Conservation (phyloP, 2,888 invertebrate species). For the Aphodius sticticus region DNA sequence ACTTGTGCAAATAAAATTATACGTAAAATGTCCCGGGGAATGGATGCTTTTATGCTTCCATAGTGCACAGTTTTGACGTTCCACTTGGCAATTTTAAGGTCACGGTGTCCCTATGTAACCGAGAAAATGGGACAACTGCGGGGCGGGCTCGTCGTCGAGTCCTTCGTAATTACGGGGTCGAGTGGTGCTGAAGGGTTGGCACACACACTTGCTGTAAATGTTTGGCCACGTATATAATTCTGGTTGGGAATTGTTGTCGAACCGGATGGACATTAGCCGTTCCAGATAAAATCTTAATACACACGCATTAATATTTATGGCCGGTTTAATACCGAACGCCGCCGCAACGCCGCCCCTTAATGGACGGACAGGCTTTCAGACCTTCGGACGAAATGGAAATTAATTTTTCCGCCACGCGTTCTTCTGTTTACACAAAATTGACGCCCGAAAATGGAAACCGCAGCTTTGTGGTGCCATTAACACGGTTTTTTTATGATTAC, state of each 20-base stretch:
- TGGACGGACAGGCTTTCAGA: not conserved
- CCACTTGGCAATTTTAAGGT: not conserved
- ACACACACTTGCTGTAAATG: not conserved
- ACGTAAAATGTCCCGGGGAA: too few species aligned
- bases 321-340: not conserved
- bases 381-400: not conserved
- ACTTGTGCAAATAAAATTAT: too few species aligned
- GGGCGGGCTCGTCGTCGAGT: not conserved
- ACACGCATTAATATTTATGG: not conserved
- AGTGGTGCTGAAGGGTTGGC: not conserved
- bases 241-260: not conserved
- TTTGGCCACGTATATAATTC: not conserved
- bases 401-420: constrained; percentile 4
- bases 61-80: not conserved
- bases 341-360: not conserved
- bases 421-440: not conserved
- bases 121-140: not conserved
- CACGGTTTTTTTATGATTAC: not conserved
- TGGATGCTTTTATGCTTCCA: too few species aligned
- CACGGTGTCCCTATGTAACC: not conserved
- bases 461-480: not conserved
- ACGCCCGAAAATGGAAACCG: not conserved
- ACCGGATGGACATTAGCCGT: constrained; percentile 4
- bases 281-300: not conserved
- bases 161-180: constrained; percentile 4